These are phyloP conservation scores for Boleophthalmus pectinirostris DNA, from an alignment of 2,113 vertebrate genomes.

Conservation along the genomic window DNA sequence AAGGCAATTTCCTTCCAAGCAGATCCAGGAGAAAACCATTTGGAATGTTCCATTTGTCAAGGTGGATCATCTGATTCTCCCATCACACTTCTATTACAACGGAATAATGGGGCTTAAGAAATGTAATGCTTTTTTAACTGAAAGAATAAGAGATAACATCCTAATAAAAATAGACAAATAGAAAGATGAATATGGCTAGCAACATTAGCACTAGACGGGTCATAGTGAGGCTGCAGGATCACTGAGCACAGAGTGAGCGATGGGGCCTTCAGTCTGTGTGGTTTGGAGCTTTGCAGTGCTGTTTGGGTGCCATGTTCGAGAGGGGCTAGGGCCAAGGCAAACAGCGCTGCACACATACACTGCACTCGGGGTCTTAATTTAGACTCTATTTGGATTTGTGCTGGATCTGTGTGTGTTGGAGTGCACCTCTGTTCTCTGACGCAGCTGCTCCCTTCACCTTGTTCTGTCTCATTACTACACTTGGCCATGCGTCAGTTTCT, in stretches of 20 bases:
- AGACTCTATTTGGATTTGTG: slow-evolving; percentile 58
- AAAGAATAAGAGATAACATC: slow-evolving; percentile 15
- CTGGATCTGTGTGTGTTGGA: slow-evolving; percentile 55
- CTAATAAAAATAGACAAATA: neutral
- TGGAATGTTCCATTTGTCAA: slow-evolving; percentile 20
- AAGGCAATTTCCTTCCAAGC: slow-evolving; percentile 3
- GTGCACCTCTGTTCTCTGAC: slow-evolving; percentile 31
- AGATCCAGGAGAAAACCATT: slow-evolving; percentile 1
- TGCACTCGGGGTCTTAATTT: slow-evolving; percentile 50
- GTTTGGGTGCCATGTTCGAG: slow-evolving; percentile 41
- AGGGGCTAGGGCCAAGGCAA: slow-evolving; percentile 58
- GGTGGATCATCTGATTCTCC: slow-evolving; percentile 14
- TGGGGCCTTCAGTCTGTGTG: slow-evolving; percentile 55
- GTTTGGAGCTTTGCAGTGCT: slow-evolving; percentile 40
- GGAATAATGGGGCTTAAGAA: slow-evolving; percentile 11
- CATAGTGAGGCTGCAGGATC: slow-evolving; percentile 29
- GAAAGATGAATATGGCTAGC: neutral
- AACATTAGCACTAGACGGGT: slow-evolving; percentile 23
- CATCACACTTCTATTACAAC: slow-evolving; percentile 5
- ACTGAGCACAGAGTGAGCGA: slow-evolving; percentile 42
- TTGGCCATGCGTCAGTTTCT: slow-evolving; percentile 15
- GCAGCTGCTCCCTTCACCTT: slow-evolving; percentile 43
- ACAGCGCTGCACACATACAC: slow-evolving; percentile 42
- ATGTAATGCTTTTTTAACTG: slow-evolving; percentile 4
- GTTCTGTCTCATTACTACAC: slow-evolving; percentile 42